Conservation (phyloP, 2,888 invertebrate species). For the Chorisops tibialis region DNA sequence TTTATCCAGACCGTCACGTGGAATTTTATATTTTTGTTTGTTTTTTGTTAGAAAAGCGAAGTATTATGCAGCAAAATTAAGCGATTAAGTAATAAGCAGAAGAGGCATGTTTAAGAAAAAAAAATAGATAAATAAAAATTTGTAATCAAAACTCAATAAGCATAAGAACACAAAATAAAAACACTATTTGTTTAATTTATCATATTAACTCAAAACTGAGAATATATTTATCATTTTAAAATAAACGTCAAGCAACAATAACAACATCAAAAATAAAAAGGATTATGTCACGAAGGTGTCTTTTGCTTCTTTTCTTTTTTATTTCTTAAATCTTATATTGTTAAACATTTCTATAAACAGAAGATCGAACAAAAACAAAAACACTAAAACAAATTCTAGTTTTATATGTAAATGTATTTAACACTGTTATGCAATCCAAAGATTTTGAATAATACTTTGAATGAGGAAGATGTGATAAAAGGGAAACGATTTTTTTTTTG, state of each 20-base stretch:
- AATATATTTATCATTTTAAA: neutral
- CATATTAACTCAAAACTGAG: neutral
- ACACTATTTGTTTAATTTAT: neutral
- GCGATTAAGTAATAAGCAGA: slow-evolving; percentile 13
- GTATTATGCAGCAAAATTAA: neutral
- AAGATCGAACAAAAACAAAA: too few species aligned
- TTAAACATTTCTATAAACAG: too few species aligned
- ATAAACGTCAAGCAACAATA: neutral
- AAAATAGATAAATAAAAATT: slow-evolving; percentile 12
- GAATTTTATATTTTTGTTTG: slow-evolving; percentile 19
- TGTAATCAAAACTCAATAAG: neutral
- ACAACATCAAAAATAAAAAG: neutral
- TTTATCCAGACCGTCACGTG: neutral
- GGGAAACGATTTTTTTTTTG: too few species aligned
- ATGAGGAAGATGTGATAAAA: too few species aligned
- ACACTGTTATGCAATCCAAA: too few species aligned
- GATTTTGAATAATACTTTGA: too few species aligned
- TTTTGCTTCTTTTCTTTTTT: too few species aligned
- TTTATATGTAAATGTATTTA: too few species aligned
- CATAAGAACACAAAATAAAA: neutral
- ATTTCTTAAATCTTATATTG: too few species aligned
- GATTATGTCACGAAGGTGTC: too few species aligned
- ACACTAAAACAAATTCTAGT: too few species aligned
- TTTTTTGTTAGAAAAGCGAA: neutral
- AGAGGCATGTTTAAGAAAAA: slow-evolving; percentile 1